These are phyloP conservation scores for Periphyllus acericola DNA, from an alignment of 2,888 invertebrate genomes.

Conservation along the genomic window DNA sequence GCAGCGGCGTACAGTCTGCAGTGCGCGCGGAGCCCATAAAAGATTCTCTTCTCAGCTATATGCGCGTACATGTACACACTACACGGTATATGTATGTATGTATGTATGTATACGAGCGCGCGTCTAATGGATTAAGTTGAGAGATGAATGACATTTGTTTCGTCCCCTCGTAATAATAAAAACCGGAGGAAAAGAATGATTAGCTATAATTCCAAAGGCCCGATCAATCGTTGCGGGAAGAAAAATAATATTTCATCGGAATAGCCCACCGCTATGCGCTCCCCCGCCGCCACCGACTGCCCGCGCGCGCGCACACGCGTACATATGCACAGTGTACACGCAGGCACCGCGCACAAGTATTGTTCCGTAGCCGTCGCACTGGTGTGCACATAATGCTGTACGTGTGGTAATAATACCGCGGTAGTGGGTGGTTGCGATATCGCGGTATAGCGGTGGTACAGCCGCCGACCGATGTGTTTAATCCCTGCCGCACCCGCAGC, in stretches of 20 bases:
- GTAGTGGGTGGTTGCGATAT: too few species aligned
- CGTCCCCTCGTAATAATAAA: slow-evolving; percentile 50
- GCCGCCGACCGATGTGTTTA: slow-evolving; percentile 36
- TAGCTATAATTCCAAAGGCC: slow-evolving; percentile 61
- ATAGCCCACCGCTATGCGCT: slow-evolving; percentile 14
- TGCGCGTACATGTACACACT: neutral
- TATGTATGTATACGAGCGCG: neutral
- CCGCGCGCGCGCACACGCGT: neutral
- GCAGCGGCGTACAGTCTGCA: neutral
- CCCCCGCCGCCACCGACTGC: neutral
- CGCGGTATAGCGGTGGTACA: neutral
- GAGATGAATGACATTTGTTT: slow-evolving; percentile 61
- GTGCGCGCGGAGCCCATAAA: slow-evolving; percentile 24
- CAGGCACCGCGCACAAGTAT: neutral
- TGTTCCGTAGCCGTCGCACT: neutral
- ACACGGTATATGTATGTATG: neutral
- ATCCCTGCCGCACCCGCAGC: slow-evolving; percentile 45
- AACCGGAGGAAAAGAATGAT: slow-evolving; percentile 55
- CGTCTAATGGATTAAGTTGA: slow-evolving; percentile 60
- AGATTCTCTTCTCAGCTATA: neutral
- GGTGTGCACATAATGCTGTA: too few species aligned
- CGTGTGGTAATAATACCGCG: neutral
- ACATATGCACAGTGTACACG: neutral
- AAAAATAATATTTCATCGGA: slow-evolving; percentile 61
- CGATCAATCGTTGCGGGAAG: slow-evolving; percentile 60